Percentiles rank a stretch among this genome's conserved stretches.
Evolutionary conservation across 2,113 vertebrate species (phyloP).

Genomic region (Scomber colias): DNA sequence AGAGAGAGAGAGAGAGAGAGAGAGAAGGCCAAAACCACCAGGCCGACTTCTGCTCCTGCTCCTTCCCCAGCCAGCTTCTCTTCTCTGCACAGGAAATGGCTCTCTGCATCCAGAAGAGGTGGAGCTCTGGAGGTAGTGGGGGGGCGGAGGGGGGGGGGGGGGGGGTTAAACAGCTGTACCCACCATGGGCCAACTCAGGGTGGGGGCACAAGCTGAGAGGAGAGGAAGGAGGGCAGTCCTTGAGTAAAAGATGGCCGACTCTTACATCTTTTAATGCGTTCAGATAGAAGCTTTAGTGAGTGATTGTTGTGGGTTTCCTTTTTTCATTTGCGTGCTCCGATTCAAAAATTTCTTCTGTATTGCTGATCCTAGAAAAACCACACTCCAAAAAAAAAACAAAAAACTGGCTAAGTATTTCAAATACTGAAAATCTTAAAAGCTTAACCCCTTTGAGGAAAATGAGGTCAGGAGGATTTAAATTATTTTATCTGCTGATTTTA

Average conservation of each 20-base stretch:
- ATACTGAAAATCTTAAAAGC: conserved; percentile 22
- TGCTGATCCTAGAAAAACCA: conserved; percentile 16
- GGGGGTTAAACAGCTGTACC: conserved; percentile 65
- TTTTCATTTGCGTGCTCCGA: background rate
- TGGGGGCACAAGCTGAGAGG: conserved; percentile 10
- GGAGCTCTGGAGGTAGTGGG: background rate
- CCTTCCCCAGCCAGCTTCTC: conserved; percentile 45
- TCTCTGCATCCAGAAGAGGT: conserved; percentile 65
- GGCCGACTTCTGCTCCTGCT: conserved; percentile 32
- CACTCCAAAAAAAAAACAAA: background rate
- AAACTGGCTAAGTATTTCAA: conserved; percentile 25
- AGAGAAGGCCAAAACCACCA: conserved; percentile 41
- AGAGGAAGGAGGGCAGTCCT: conserved; percentile 5
- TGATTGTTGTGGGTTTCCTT: conserved; percentile 24
- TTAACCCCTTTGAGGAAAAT: conserved; percentile 57
- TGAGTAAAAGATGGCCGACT: conserved; percentile 16
- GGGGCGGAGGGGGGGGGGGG: background rate
- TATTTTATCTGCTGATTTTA: conserved; percentile 44
- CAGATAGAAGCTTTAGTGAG: conserved; percentile 30
- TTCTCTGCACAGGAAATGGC: conserved; percentile 68
- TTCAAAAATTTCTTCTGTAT: conserved; percentile 20
- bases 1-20: background rate
- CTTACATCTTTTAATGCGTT: conserved; percentile 41
- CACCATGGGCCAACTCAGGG: conserved; percentile 32
- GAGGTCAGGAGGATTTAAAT: conserved; percentile 69